Evolutionary conservation across 2,888 invertebrate genomes (phyloP).

Genomic region (Aspidapion aeneum): DNA sequence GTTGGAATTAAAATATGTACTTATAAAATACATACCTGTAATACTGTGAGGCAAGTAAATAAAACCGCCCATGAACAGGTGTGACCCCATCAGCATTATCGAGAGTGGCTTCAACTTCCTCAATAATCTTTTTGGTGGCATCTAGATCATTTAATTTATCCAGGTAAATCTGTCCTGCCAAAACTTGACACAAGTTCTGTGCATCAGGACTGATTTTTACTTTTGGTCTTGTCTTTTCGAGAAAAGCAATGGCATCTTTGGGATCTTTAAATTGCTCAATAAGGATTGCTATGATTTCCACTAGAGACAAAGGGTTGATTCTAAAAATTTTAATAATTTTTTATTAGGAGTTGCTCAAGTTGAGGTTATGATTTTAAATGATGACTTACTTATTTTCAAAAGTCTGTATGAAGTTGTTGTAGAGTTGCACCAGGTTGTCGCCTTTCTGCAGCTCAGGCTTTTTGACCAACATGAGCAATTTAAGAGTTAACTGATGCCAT

Average conservation of each 20-base stretch:
- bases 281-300: conserved; percentile 80
- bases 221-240: conserved; percentile 85
- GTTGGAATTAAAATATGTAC: conserved; percentile 1
- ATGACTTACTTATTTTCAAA: conserved; percentile 90
- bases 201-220: conserved; percentile 86
- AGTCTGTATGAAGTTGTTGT: conserved; percentile 86
- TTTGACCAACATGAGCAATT: conserved; percentile 75
- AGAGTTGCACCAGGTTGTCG: conserved; percentile 77
- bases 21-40: conserved; percentile 66
- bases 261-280: conserved; percentile 76
- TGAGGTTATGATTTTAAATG: conserved; percentile 32
- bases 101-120: conserved; percentile 78
- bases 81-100: conserved; percentile 92
- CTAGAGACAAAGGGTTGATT: conserved; percentile 89
- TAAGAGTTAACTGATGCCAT: conserved; percentile 95
- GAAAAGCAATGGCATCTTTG: conserved; percentile 80
- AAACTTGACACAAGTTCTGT: conserved; percentile 79
- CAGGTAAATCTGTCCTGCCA: conserved; percentile 76
- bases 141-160: conserved; percentile 76
- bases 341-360: too few species aligned
- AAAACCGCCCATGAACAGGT: conserved; percentile 91
- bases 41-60: conserved; percentile 88
- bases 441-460: conserved; percentile 72
- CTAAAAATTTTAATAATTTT: conserved; percentile 64
- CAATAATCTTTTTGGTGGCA: conserved; percentile 79